These are phyloP conservation scores for Lytechinus pictus DNA, from an alignment of 35 echinoderm and acorn worm species.

Conservation along the genomic window DNA sequence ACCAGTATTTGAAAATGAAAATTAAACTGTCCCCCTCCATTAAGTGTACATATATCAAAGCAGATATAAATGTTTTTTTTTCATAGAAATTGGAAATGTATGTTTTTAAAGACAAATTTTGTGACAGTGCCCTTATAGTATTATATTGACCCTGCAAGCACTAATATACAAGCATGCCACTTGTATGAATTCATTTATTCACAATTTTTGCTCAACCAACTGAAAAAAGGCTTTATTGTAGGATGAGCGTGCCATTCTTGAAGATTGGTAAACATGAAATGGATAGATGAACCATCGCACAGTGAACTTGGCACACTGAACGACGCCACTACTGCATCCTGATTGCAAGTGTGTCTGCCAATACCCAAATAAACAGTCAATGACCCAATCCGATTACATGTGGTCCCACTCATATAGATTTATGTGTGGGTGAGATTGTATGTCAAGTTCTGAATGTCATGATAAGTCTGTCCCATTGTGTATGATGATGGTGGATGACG, in stretches of 20 bases:
- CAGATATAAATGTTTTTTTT: no score
- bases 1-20: no score
- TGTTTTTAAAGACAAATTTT: no score
- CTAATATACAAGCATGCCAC: not conserved
- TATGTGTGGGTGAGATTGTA: conserved; percentile 3
- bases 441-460: not conserved
- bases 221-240: not conserved
- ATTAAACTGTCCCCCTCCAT: no score
- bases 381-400: conserved; percentile 10
- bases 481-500: no score
- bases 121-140: no score
- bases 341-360: conserved; percentile 1
- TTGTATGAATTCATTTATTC: not conserved
- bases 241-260: not conserved
- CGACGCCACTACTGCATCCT: not conserved
- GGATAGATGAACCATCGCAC: not conserved
- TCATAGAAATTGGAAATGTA: no score
- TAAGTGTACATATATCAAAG: no score
- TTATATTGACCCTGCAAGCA: no score
- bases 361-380: conserved; percentile 5
- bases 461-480: not conserved
- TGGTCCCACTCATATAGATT: conserved; percentile 11
- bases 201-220: not conserved
- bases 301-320: not conserved
- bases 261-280: not conserved